Evolutionary conservation across 2,888 invertebrate genomes (phyloP).

Genomic region (Luperina nickerlii): DNA sequence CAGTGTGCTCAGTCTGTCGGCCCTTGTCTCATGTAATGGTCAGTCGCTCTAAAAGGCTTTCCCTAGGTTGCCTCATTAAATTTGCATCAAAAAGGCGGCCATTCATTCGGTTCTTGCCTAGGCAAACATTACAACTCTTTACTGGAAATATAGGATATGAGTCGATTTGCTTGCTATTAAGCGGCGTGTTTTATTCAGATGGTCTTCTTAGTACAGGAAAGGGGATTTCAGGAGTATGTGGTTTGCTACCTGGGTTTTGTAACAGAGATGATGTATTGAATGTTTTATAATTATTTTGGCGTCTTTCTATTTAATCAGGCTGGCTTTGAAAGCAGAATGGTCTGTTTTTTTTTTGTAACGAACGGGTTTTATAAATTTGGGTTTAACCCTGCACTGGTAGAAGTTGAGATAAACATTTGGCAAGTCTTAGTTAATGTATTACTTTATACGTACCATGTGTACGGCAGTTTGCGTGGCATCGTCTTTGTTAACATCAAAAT

Average conservation of each 20-base stretch:
- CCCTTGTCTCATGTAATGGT: slow-evolving; percentile 85
- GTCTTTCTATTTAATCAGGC: slow-evolving; percentile 11
- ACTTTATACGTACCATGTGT: not conserved
- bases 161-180: slow-evolving; percentile 58
- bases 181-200: slow-evolving; percentile 35
- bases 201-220: slow-evolving; percentile 1
- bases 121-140: slow-evolving; percentile 72
- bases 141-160: slow-evolving; percentile 61
- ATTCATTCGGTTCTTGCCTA: slow-evolving; percentile 77
- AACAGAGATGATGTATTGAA: slow-evolving; percentile 14
- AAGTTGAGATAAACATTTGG: not conserved
- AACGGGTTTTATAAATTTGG: not conserved
- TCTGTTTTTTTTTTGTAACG: not conserved
- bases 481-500: not conserved
- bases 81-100: slow-evolving; percentile 82
- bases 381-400: not conserved
- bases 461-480: not conserved
- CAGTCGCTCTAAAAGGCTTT: slow-evolving; percentile 80
- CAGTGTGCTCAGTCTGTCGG: slow-evolving; percentile 78
- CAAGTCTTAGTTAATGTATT: not conserved
- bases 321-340: not conserved
- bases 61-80: slow-evolving; percentile 84
- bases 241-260: slow-evolving; percentile 18
- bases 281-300: slow-evolving; percentile 1
- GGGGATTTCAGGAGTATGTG: slow-evolving; percentile 26